phyloP scores from a whole-genome alignment of 1,140 invertebrate genomes.

The Homalodisca vitripennis region DNA sequence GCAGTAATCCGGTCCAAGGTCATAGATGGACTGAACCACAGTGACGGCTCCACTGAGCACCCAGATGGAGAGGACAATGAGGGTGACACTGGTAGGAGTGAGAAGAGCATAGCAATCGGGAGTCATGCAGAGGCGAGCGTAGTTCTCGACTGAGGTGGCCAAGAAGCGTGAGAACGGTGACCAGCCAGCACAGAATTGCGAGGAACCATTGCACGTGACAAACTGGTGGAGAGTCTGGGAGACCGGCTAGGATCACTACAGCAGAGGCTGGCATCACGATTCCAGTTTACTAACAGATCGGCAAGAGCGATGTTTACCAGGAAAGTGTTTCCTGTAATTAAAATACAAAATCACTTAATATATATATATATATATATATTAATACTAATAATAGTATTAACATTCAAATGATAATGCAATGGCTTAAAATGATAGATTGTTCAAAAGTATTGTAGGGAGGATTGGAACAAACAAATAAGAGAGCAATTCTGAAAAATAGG shows the following conservation, averaged over 20 bases:
- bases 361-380: too few relatives aligned
- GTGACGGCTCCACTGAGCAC: conserved; percentile 48
- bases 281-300: conserved; percentile 69
- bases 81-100: conserved; percentile 54
- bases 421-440: too few relatives aligned
- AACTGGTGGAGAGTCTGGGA: conserved; percentile 57
- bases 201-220: conserved; percentile 68
- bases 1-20: conserved; percentile 64
- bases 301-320: conserved; percentile 75
- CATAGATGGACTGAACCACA: conserved; percentile 54
- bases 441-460: too few relatives aligned
- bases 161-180: too few relatives aligned
- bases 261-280: conserved; percentile 68
- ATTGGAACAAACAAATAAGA: too few relatives aligned
- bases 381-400: too few relatives aligned
- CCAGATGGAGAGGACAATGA: conserved; percentile 55
- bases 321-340: conserved; percentile 69
- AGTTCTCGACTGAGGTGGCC: conserved; percentile 64
- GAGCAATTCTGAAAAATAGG: too few relatives aligned
- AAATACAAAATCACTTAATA: too few relatives aligned
- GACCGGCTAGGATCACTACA: conserved; percentile 66
- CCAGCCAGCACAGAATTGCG: conserved; percentile 63
- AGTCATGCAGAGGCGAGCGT: conserved; percentile 57
- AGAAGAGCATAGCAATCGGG: conserved; percentile 54
- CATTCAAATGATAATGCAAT: too few relatives aligned